These are phyloP conservation scores for Ceuthmochares aereus DNA, from an alignment of 2,113 vertebrate genomes.

Conservation along the genomic window DNA sequence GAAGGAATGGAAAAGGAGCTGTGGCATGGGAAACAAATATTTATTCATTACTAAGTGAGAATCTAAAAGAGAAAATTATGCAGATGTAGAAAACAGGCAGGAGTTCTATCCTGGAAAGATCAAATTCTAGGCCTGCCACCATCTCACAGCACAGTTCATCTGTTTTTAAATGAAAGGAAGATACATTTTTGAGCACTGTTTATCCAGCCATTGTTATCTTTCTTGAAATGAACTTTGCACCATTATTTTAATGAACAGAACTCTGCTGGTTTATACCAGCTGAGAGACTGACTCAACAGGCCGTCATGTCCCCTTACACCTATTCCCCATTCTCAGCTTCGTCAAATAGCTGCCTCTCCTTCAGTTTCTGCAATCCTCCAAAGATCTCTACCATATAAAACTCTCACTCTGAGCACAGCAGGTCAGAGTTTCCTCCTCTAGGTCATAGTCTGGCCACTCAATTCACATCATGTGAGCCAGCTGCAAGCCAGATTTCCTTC, in stretches of 20 bases:
- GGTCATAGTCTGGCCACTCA: not conserved
- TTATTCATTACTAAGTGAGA: conserved; percentile 40
- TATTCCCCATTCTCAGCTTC: not conserved
- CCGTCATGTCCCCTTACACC: not conserved
- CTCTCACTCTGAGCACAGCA: not conserved
- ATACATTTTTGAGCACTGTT: not conserved
- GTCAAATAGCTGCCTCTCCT: conserved; percentile 7
- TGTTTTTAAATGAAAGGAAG: conserved; percentile 2
- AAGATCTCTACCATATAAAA: not conserved
- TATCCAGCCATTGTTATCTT: not conserved
- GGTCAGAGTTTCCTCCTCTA: not conserved
- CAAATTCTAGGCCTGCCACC: not conserved
- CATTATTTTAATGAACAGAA: not conserved
- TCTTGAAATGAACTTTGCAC: conserved; percentile 9
- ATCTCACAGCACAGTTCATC: not conserved
- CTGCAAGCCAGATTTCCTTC: conserved; percentile 19
- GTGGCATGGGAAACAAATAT: conserved; percentile 35
- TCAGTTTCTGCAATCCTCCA: not conserved
- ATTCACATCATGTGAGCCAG: not conserved
- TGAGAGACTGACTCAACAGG: not conserved
- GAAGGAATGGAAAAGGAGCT: conserved; percentile 1
- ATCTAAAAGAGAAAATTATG: conserved; percentile 8
- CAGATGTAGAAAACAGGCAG: not conserved
- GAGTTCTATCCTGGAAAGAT: not conserved
- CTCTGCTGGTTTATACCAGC: not conserved